Conservation (phyloP, 2,888 invertebrate species). For the Hedychridium roseum region DNA sequence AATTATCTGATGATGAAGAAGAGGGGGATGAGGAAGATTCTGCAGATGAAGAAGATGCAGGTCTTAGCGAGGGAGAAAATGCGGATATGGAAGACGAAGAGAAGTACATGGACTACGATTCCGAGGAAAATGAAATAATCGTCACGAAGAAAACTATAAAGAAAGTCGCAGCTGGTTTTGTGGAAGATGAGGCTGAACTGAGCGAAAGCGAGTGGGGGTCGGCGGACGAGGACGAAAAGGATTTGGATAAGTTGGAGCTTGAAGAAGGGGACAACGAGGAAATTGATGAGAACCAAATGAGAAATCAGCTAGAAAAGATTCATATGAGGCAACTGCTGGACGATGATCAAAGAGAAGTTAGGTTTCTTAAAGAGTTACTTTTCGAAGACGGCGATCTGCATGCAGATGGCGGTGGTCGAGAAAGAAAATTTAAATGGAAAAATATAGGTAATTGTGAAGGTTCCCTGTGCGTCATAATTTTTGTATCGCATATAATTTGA, state of each 20-base stretch:
- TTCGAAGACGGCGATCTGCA: slow-evolving; percentile 90
- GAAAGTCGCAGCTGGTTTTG: slow-evolving; percentile 73
- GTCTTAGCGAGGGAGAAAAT: slow-evolving; percentile 47
- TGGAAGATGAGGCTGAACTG: slow-evolving; percentile 91
- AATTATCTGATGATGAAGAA: slow-evolving; percentile 56
- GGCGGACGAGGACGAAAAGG: slow-evolving; percentile 86
- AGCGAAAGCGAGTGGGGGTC: slow-evolving; percentile 92
- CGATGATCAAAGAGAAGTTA: slow-evolving; percentile 86
- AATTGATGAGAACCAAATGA: slow-evolving; percentile 80
- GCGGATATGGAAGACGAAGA: slow-evolving; percentile 50
- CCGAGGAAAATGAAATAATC: slow-evolving; percentile 81
- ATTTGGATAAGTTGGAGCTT: slow-evolving; percentile 80
- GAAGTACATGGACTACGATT: slow-evolving; percentile 77
- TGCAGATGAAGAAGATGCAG: slow-evolving; percentile 54
- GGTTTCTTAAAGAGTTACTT: slow-evolving; percentile 83
- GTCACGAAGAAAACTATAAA: slow-evolving; percentile 58
- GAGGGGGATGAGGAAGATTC: slow-evolving; percentile 42
- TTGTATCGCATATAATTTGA: not conserved
- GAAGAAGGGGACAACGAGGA: slow-evolving; percentile 87
- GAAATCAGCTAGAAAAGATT: slow-evolving; percentile 81
- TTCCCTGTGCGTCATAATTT: not conserved
- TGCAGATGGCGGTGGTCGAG: slow-evolving; percentile 77
- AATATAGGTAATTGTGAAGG: slow-evolving; percentile 74
- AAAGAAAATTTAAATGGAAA: slow-evolving; percentile 86
- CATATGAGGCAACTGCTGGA: slow-evolving; percentile 89